Evolutionary conservation across 1,140 invertebrate genomes (phyloP), one percentile per base, ranked within the genome.

Genomic region (Paralvinella palmiformis): DNA sequence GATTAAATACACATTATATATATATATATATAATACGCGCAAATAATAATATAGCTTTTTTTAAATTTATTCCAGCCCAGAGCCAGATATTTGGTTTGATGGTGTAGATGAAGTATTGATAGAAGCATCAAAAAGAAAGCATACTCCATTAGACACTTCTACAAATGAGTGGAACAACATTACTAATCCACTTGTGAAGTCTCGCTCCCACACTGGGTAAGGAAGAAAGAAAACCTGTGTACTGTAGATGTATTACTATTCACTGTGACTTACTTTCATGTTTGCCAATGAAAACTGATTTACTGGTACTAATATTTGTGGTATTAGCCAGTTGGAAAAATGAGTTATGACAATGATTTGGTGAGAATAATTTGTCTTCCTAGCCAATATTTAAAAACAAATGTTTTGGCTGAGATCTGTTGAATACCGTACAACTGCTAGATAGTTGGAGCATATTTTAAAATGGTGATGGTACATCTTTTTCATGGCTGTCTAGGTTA

Each of bases 21-120:
- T n/a, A n/a, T n/a, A n/a, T n/a, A n/a, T n/a, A n/a, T n/a, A n/a
- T n/a, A n/a, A n/a, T n/a, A n/a, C n/a, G n/a, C n/a, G n/a, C n/a
- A n/a, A n/a, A n/a, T n/a, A n/a, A n/a, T n/a, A n/a, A n/a, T n/a
- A n/a, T n/a, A n/a, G n/a, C n/a, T n/a, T n/a, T 56, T 22, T 22
- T 31, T 22, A 17, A 5, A 56, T 56, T 58, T 59, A 59, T 62
- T 67, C 3, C 65, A 73, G 70, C 6, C 7, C 27, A n/a, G 59
- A 53, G 37, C 63, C 72, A 29, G 79, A 82, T 2, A 78, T 83
- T 50, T 83, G 82, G 82, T 83, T 83, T 77, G 82, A 83, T 75
- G 80, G 76, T 72, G 81, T 83, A 6, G 81, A 83, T 72, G 75
- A 79, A 7, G 73, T 77, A 24, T 69, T 83, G n/a, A 59, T 83